These are phyloP conservation scores for Bombus waltoni DNA, from an alignment of 1,140 invertebrate genomes.

Conservation along the genomic window DNA sequence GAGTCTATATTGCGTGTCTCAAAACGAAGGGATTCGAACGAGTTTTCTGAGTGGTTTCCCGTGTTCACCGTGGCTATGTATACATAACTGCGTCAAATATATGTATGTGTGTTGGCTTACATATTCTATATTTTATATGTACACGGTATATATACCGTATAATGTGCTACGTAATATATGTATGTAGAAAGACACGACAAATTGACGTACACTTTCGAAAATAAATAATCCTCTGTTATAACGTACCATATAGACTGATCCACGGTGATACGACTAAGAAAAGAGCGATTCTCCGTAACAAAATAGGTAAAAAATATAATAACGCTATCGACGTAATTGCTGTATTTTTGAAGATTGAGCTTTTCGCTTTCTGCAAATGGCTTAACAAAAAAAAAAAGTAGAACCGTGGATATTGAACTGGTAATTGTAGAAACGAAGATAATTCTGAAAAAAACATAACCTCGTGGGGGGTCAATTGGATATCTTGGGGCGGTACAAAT, in stretches of 20 bases:
- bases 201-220: neutral
- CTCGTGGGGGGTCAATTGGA: too few relatives aligned
- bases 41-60: constrained; percentile 65
- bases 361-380: too few relatives aligned
- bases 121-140: constrained; percentile 28
- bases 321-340: too few relatives aligned
- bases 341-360: too few relatives aligned
- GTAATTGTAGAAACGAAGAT: too few relatives aligned
- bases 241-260: neutral
- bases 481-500: neutral
- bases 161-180: neutral
- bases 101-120: neutral
- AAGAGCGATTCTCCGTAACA: too few relatives aligned
- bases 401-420: too few relatives aligned
- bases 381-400: too few relatives aligned
- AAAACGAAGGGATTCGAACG: constrained; percentile 22
- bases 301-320: too few relatives aligned
- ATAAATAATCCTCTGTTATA: neutral
- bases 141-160: neutral
- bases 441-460: neutral
- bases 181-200: neutral
- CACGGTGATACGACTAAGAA: too few relatives aligned
- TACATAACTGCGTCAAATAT: constrained; percentile 20
- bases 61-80: constrained; percentile 55
- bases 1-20: constrained; percentile 31